These are phyloP conservation scores for Boloria selene DNA, from an alignment of 2,888 invertebrate genomes.

Conservation along the genomic window DNA sequence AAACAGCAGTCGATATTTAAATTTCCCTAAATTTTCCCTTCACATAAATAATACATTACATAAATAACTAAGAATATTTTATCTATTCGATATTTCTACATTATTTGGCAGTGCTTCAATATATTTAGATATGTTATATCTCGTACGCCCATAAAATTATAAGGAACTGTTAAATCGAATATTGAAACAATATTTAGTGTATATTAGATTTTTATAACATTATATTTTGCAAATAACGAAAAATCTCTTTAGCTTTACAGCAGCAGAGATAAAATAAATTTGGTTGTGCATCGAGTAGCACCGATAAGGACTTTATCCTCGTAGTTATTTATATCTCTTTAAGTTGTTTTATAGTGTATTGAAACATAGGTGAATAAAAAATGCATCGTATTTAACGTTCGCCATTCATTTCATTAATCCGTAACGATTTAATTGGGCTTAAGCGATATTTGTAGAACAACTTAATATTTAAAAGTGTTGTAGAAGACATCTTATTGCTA, in stretches of 20 bases:
- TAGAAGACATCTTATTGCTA: too few relatives aligned
- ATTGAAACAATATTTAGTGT: neutral
- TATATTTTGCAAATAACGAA: neutral
- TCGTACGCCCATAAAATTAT: too few relatives aligned
- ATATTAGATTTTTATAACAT: neutral
- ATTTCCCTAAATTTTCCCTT: too few relatives aligned
- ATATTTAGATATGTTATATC: too few relatives aligned
- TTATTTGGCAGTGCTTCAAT: too few relatives aligned
- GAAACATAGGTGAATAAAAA: slow-evolving; percentile 19
- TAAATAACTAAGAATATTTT: too few relatives aligned
- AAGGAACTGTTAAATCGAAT: too few relatives aligned
- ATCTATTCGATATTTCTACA: too few relatives aligned
- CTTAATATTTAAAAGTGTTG: too few relatives aligned
- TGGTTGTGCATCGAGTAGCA: slow-evolving; percentile 12
- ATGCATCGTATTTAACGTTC: slow-evolving; percentile 5
- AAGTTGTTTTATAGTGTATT: slow-evolving; percentile 29
- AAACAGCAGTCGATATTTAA: too few relatives aligned
- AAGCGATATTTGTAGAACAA: neutral
- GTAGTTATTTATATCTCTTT: slow-evolving; percentile 29
- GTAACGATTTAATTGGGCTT: neutral
- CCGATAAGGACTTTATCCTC: slow-evolving; percentile 15
- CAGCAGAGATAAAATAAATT: slow-evolving; percentile 6
- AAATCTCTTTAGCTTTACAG: slow-evolving; percentile 12
- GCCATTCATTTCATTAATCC: slow-evolving; percentile 11
- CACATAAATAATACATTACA: too few relatives aligned